A percentile compares a stretch with the other conserved stretches of the same genome.
phyloP scores from a whole-genome alignment of 2,113 vertebrate species.

The Tragelaphus buxtoni region DNA sequence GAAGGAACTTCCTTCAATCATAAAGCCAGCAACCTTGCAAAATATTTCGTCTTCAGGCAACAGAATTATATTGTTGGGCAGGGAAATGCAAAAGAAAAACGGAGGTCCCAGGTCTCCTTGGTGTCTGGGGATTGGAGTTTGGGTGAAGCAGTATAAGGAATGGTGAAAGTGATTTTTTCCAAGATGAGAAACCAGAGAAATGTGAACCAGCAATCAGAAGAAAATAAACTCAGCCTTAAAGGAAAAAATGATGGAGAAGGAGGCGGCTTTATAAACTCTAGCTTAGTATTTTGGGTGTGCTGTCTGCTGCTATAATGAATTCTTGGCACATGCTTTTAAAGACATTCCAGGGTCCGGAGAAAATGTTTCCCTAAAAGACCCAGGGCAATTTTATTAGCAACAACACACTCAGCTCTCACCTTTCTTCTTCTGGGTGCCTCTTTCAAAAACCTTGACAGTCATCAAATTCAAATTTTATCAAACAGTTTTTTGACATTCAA shows the following conservation, averaged over 20 bases:
- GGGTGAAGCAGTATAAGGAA: background rate
- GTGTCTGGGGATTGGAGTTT: background rate
- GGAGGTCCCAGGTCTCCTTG: background rate
- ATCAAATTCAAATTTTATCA: conserved; percentile 22
- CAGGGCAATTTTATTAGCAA: conserved; percentile 24
- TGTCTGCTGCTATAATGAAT: conserved; percentile 51
- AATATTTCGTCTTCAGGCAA: conserved; percentile 54
- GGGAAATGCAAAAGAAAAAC: background rate
- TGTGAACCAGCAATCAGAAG: conserved; percentile 5
- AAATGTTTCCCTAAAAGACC: background rate
- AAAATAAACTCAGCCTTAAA: conserved; percentile 41
- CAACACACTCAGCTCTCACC: background rate
- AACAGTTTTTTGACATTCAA: conserved; percentile 36
- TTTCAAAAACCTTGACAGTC: conserved; percentile 32
- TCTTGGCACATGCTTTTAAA: conserved; percentile 56
- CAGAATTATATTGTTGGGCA: background rate
- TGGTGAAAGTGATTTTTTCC: background rate
- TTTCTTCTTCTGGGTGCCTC: background rate
- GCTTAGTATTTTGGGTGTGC: conserved; percentile 38
- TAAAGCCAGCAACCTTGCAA: conserved; percentile 55
- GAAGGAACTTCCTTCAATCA: conserved; percentile 38
- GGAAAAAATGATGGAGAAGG: conserved; percentile 36
- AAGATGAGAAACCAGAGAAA: conserved; percentile 42
- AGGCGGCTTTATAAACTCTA: background rate
- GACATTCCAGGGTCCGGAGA: conserved; percentile 25